A percentile compares a stretch with the other conserved stretches of the same genome.
These are phyloP conservation scores for Chaenogobius annularis DNA, from an alignment of 2,113 vertebrate genomes.

Conservation along the genomic window DNA sequence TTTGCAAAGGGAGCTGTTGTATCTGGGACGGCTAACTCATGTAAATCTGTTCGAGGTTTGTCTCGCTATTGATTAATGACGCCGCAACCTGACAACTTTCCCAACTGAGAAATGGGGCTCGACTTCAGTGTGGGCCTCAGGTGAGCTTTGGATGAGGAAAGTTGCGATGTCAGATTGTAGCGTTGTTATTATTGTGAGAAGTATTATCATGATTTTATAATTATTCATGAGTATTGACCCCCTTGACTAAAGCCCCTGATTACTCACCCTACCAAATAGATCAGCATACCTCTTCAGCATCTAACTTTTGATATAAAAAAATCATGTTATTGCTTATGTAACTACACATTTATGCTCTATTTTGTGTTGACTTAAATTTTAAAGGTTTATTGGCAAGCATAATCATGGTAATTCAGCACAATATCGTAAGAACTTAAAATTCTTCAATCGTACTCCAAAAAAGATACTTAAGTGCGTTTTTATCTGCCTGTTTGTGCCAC, in stretches of 20 bases:
- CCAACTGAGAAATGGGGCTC: not conserved
- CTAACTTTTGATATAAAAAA: too few species aligned
- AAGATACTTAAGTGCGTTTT: too few species aligned
- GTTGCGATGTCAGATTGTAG: not conserved
- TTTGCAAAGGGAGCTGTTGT: slow-evolving; percentile 3
- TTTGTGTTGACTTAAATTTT: too few species aligned
- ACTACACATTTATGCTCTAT: too few species aligned
- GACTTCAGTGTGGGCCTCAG: not conserved
- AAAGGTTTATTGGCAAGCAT: too few species aligned
- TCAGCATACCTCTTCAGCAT: too few species aligned
- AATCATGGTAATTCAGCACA: too few species aligned
- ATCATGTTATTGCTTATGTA: too few species aligned
- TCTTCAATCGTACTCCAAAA: too few species aligned
- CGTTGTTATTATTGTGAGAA: not conserved
- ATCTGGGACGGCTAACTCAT: not conserved
- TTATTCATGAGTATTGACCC: not conserved
- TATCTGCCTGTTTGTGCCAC: too few species aligned
- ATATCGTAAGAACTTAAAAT: too few species aligned
- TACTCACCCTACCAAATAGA: too few species aligned
- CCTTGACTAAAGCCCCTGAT: not conserved
- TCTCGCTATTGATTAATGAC: slow-evolving; percentile 4
- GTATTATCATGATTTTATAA: not conserved
- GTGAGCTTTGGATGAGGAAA: not conserved
- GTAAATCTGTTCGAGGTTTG: slow-evolving; percentile 2
- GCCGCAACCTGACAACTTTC: not conserved